Base-by-base conservation (phyloP, 1,140 invertebrate genomes). In the Eubasilissa regina region DNA sequence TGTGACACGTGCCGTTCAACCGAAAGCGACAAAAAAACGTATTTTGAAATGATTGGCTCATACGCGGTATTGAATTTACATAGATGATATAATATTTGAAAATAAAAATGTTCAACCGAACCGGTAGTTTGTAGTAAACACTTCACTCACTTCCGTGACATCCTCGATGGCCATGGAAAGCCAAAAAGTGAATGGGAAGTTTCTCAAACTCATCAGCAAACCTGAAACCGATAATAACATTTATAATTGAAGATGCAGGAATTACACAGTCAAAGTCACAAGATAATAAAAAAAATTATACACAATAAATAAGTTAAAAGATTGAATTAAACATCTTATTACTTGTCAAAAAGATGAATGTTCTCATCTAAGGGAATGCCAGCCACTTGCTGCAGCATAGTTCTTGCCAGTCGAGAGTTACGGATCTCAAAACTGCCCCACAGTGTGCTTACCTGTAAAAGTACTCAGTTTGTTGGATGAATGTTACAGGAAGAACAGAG, bases 351-450 rank as follows among this genome's bases (percentile, higher is more conserved):
- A 79, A 94, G 89, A 13, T 96, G 90, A 6, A 97, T 84, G 86
- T 97, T 91, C 73, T 94, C 89, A 60, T 95, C 92, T 0, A 98
- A 86, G 9, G 94, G 91, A 17, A 94, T 90, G 8, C 92, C 94
- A 0, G 92, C 91, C 88, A 95, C 94, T 90, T 99, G 98, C 80
- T 95, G 94, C 45, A 99, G 87, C 95, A 99, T 96, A 1, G 95
- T 97, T 84, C 94, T 94, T 0, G 94, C 95, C 77, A 99, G 87
- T 15, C 96, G 90, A 6, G 94, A 92, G 86, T 99, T 98, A 76
- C 94, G 92, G 68, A 99, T 98, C 90, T 99, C 98, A 91, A 99
- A 99, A 86, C 97, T 99, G 9, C 97, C 98, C 98, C 98, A 99
- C 43, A 99, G 87, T 0, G 98, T 99, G 74, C 93, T 95, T 0